Evolutionary conservation across 1,140 invertebrate species (phyloP).

Genomic region (Brachionus paranguensis): DNA sequence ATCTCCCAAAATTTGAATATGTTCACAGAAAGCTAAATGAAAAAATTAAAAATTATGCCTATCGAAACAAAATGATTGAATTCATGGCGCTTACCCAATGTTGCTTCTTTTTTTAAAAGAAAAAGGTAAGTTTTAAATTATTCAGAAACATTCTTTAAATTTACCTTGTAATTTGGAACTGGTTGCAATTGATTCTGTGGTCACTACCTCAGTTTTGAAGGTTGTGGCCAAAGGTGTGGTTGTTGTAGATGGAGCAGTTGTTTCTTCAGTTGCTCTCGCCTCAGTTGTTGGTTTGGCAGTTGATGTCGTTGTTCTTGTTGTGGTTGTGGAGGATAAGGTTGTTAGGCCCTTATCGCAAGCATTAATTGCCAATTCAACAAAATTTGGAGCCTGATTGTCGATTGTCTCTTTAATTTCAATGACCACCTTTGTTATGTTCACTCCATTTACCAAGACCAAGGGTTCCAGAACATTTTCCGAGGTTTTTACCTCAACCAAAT

Average conservation of each 20-base stretch:
- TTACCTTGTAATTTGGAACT: too few relatives aligned
- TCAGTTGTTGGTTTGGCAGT: background rate
- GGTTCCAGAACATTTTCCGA: background rate
- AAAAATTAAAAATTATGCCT: too few relatives aligned
- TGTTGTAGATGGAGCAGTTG: background rate
- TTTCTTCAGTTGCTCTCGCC: background rate
- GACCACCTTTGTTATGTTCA: background rate
- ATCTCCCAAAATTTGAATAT: background rate
- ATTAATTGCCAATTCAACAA: background rate
- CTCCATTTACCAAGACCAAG: background rate
- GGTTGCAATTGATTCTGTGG: background rate
- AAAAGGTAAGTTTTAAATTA: too few relatives aligned
- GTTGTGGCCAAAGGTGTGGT: too few relatives aligned
- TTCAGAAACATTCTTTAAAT: too few relatives aligned
- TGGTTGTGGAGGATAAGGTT: background rate
- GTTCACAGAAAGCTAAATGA: background rate
- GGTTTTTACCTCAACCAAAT: background rate
- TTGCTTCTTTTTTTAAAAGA: too few relatives aligned
- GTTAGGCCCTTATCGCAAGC: background rate
- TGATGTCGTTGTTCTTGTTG: background rate
- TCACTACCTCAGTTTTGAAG: background rate
- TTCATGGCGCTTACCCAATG: too few relatives aligned
- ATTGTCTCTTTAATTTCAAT: slow-evolving; percentile 7
- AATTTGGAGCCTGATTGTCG: background rate
- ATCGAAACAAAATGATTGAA: too few relatives aligned